These are phyloP conservation scores for Zosterops lateralis DNA, from an alignment of 2,113 vertebrate genomes.

Conservation along the genomic window DNA sequence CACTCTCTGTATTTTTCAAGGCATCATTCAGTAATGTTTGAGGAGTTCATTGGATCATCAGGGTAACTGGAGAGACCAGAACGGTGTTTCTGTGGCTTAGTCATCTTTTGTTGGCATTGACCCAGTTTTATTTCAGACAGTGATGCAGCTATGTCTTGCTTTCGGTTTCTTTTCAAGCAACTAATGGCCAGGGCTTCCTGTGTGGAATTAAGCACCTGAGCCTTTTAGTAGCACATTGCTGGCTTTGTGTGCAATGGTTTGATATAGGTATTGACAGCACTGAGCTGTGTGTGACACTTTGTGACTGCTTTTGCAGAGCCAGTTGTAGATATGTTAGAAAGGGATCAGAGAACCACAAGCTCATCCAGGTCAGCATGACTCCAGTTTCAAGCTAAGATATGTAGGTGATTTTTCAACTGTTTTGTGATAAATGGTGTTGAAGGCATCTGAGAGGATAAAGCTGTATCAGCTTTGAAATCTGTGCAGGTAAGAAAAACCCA, in stretches of 20 bases:
- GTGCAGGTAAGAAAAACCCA: not conserved
- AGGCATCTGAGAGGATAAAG: not conserved
- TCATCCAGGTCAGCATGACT: not conserved
- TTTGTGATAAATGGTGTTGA: not conserved
- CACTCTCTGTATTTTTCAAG: not conserved
- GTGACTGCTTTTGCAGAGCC: not conserved
- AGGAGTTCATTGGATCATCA: not conserved
- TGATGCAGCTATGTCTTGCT: not conserved
- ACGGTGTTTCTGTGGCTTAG: not conserved
- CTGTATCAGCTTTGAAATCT: not conserved
- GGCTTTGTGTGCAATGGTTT: not conserved
- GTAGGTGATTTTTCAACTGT: not conserved
- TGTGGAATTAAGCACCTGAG: not conserved
- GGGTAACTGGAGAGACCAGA: not conserved
- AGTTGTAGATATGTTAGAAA: not conserved
- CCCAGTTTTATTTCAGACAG: conserved; percentile 10
- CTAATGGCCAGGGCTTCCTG: not conserved
- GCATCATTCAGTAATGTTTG: not conserved
- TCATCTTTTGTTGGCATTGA: conserved; percentile 8
- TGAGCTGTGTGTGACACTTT: not conserved
- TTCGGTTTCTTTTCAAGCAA: conserved; percentile 40
- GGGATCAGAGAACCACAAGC: not conserved
- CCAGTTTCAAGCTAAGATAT: not conserved
- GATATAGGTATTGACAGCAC: not conserved
- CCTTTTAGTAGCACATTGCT: not conserved